Conservation (phyloP, 2,797 vertebrate species). For the Helostoma temminkii region DNA sequence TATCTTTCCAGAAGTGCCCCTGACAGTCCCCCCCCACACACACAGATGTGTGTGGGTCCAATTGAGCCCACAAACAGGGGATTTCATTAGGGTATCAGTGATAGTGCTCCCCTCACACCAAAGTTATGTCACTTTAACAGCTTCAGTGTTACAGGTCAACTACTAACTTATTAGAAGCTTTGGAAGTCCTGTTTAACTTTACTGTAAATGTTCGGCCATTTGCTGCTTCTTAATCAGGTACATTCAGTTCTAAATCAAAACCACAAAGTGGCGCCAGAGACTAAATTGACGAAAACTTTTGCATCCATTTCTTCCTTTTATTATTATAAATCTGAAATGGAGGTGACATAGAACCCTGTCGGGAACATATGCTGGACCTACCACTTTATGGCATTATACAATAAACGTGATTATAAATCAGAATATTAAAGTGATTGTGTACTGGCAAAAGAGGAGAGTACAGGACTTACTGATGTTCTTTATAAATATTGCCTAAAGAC, state of each 20-base stretch:
- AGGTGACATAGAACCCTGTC: background rate
- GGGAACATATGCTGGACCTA: background rate
- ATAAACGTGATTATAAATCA: background rate
- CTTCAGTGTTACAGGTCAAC: background rate
- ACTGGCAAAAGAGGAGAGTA: background rate
- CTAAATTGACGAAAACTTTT: constrained; percentile 40
- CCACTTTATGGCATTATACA: background rate
- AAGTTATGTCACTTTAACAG: background rate
- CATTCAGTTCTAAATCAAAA: background rate
- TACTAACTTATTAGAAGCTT: background rate
- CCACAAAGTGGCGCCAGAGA: constrained; percentile 80
- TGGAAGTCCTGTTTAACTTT: background rate
- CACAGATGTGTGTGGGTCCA: too few species aligned
- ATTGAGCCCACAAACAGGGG: background rate
- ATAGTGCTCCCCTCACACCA: background rate
- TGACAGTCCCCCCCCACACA: too few species aligned
- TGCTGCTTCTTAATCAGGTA: background rate
- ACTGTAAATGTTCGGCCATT: background rate
- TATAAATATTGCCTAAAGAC: background rate
- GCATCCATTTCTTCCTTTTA: background rate
- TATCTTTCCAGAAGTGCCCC: too few species aligned
- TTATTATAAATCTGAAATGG: background rate
- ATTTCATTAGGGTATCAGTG: background rate
- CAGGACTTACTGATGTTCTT: background rate
- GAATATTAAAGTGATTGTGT: background rate